Conservation (phyloP, 2,797 vertebrate genomes). For the Crax fasciolata region DNA sequence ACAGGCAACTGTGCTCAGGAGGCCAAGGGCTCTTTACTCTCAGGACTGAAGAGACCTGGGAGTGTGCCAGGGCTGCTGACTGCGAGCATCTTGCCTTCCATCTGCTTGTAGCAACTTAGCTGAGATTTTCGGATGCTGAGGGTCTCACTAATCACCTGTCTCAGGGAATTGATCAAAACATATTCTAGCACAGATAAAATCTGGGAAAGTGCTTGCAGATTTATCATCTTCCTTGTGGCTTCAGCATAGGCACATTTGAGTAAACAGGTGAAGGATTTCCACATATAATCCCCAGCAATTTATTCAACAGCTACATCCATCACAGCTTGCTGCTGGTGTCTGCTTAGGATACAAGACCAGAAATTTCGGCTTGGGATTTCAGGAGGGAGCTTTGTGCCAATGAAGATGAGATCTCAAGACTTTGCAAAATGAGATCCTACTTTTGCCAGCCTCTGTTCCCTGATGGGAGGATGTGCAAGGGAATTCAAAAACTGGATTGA, state of each 20-base stretch:
- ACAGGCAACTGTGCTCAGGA: background rate
- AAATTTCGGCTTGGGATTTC: background rate
- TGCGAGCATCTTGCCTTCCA: background rate
- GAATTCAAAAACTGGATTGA: background rate
- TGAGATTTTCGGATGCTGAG: background rate
- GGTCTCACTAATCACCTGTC: constrained; percentile 22
- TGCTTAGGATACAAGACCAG: constrained; percentile 26
- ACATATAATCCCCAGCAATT: constrained; percentile 7
- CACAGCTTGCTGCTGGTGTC: constrained; percentile 24
- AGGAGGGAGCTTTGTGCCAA: background rate
- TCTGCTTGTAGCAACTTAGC: background rate
- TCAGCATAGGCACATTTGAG: background rate
- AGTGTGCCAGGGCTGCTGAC: background rate
- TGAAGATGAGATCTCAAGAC: background rate
- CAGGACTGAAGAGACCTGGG: background rate
- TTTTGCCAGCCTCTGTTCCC: background rate
- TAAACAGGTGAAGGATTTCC: constrained; percentile 47
- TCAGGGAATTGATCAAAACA: background rate
- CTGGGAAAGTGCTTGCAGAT: background rate
- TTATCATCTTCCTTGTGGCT: background rate
- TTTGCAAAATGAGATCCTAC: background rate
- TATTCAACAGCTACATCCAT: background rate
- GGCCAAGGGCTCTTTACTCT: background rate
- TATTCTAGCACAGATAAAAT: background rate
- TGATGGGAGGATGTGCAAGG: fast-evolving